Conservation (phyloP, 1,140 invertebrate genomes). For the Drosophila hydei region DNA sequence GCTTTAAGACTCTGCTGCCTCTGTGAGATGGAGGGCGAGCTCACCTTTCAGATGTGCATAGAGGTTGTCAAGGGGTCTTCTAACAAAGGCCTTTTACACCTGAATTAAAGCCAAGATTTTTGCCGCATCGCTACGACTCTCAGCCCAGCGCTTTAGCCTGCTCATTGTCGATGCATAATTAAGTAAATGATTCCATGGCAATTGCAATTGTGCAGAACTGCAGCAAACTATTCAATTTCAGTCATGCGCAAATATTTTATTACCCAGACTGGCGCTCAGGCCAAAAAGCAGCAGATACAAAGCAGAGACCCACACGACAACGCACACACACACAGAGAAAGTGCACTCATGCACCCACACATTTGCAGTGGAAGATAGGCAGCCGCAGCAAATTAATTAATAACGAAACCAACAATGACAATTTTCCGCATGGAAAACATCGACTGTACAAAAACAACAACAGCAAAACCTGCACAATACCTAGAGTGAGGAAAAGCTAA, state of each 20-base stretch:
- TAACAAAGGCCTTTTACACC: neutral
- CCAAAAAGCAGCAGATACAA: slow-evolving; percentile 29
- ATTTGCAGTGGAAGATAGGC: slow-evolving; percentile 35
- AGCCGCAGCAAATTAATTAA: slow-evolving; percentile 77
- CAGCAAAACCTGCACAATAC: slow-evolving; percentile 13
- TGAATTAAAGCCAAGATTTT: slow-evolving; percentile 13
- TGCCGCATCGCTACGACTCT: neutral
- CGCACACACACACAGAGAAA: slow-evolving; percentile 9
- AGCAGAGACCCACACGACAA: slow-evolving; percentile 1
- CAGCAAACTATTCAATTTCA: slow-evolving; percentile 78
- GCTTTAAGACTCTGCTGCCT: too few species aligned
- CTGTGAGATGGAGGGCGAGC: too few species aligned
- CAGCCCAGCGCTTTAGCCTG: neutral
- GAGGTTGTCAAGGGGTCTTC: neutral
- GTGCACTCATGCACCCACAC: slow-evolving; percentile 8
- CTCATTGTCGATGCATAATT: slow-evolving; percentile 49
- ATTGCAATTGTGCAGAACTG: slow-evolving; percentile 72
- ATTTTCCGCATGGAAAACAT: slow-evolving; percentile 74
- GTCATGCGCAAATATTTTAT: slow-evolving; percentile 80
- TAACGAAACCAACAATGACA: slow-evolving; percentile 79
- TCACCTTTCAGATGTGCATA: too few species aligned
- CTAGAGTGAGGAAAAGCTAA: slow-evolving; percentile 46
- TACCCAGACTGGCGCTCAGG: slow-evolving; percentile 49
- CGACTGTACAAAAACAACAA: slow-evolving; percentile 45
- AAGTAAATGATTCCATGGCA: slow-evolving; percentile 62